Evolutionary conservation across 1,140 invertebrate genomes (phyloP), one percentile per base, ranked within the genome.

Genomic region (Procambarus clarkii): DNA sequence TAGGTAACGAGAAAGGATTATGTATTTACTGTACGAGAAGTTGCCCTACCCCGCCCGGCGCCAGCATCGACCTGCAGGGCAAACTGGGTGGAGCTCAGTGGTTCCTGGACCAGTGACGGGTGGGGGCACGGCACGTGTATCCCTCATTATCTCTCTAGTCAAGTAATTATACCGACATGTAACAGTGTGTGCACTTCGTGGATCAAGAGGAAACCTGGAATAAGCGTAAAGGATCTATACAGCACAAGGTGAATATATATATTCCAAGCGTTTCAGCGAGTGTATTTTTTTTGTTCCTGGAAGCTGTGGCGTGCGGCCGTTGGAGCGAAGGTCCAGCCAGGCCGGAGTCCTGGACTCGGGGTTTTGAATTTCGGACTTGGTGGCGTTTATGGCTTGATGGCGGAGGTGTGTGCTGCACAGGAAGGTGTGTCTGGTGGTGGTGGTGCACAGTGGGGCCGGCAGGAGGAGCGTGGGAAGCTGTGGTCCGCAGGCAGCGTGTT

Each of bases 11-110:
- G 3, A 18, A 64, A 64, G 4, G 21, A 34, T 74, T 74, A 54
- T 81, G n/a, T 24, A 4, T 54, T 7, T 78, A 24, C 74, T 13
- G 85, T 86, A 86, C 74, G 76, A 86, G 11, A 86, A 24, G 21
- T 44, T 60, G n/a, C 5, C 13, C 34, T 54, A 60, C 74, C 71
- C 71, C 85, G 85, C 85, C 85, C 74, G 85, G 85, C 85, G 85
- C 85, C 85, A 78, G 85, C 85, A 86, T 86, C 85, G 85, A 86
- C 85, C 85, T 86, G 85, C 85, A 24, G 84, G 84, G 74, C 46
- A 86, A 86, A 86, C 48, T 58, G 85, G 85, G 85, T 60, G 85
- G 85, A 86, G 85, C 74, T 78, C 85, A 86, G 85, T 86, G 48
- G 48, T 24, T 11, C 34, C 24, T 86, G 8, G 5, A 78, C 85